Evolutionary conservation across 2,888 invertebrate genomes (phyloP).

Genomic region (Leucania comma): DNA sequence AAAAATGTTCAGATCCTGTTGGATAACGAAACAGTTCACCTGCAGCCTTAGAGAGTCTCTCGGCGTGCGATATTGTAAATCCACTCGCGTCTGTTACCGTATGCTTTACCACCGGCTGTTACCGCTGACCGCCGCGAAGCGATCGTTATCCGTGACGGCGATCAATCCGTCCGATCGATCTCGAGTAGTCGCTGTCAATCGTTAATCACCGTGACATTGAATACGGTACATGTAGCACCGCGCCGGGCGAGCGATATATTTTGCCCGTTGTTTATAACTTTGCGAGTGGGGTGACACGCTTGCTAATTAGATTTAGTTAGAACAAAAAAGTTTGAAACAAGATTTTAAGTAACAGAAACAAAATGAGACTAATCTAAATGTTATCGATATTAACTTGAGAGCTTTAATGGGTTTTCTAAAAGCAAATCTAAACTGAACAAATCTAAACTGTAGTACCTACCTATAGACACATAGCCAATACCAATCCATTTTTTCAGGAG

Average conservation of each 20-base stretch:
- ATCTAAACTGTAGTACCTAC: no score
- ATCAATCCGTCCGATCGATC: conserved; percentile 29
- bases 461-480: no score
- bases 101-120: conserved; percentile 1
- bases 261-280: not conserved
- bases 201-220: conserved; percentile 12
- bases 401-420: no score
- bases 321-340: no score
- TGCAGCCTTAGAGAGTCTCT: not conserved
- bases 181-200: not conserved
- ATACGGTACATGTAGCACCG: not conserved
- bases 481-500: no score
- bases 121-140: conserved; percentile 2
- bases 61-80: conserved; percentile 22
- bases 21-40: not conserved
- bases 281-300: no score
- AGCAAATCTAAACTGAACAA: no score
- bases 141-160: conserved; percentile 21
- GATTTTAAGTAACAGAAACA: no score
- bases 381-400: no score
- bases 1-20: not conserved
- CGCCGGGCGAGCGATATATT: not conserved
- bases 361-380: no score
- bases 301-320: no score
- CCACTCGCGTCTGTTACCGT: not conserved